A percentile compares a stretch with the other conserved stretches of the same genome.
Conservation (phyloP, 2,888 invertebrate species). For the Cryptocheilus praepositus region DNA sequence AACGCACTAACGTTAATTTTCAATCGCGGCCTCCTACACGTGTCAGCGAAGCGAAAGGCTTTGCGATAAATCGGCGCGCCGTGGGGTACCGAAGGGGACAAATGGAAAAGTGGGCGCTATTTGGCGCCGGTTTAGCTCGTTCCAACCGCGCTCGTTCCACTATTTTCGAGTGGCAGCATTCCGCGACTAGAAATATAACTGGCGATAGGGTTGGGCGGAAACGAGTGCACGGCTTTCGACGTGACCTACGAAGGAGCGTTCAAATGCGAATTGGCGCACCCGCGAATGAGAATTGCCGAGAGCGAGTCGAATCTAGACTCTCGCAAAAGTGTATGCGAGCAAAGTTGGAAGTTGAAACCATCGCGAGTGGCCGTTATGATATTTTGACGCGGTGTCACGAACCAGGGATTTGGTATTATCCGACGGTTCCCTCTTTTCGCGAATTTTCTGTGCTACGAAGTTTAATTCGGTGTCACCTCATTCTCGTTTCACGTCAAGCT, state of each 20-base stretch:
- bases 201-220: slow-evolving; percentile 4
- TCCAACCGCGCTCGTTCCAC: slow-evolving; percentile 22
- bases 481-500: background rate
- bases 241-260: slow-evolving; percentile 10
- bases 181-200: slow-evolving; percentile 10
- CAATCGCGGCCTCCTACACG: too few relatives aligned
- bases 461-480: background rate
- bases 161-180: slow-evolving; percentile 19
- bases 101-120: slow-evolving; percentile 21
- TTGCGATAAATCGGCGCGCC: slow-evolving; percentile 3
- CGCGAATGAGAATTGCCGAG: too few relatives aligned
- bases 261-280: background rate
- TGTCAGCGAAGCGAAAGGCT: background rate
- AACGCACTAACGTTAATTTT: too few relatives aligned
- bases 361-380: too few relatives aligned
- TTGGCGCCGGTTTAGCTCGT: slow-evolving; percentile 37
- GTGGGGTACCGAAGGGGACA: background rate
- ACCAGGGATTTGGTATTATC: too few relatives aligned
- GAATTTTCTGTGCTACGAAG: too few relatives aligned
- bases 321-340: too few relatives aligned
- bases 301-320: too few relatives aligned
- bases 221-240: slow-evolving; percentile 13
- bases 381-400: too few relatives aligned
- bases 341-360: too few relatives aligned
- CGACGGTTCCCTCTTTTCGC: too few relatives aligned